Base-by-base conservation (phyloP, 2,797 vertebrate genomes). In the Sarcoramphus papa region DNA sequence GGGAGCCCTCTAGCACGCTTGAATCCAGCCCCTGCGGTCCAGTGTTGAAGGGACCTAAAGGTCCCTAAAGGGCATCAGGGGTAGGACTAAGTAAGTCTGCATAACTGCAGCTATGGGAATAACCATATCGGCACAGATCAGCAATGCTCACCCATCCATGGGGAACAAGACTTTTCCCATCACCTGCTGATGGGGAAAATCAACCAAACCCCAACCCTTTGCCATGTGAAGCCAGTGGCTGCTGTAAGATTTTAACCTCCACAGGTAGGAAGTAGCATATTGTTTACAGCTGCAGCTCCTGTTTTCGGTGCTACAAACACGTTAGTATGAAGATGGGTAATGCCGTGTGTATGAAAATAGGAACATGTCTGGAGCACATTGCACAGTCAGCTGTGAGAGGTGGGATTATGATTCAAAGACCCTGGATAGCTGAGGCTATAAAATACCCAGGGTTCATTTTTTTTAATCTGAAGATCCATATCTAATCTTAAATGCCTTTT, bases 291-390 rank as follows among this genome's bases (percentile, higher is more conserved):
- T 41, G 77, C 45, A 73, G n/a, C 60, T 47, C 25, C 64, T 54
- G 31, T 22, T 45, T 57, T 35, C 1, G 2, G 56, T 45, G 81
- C 30, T 50, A 37, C 18, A 35, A 53, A 56, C 25, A 24, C 2
- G 0, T 62, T 10, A 33, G 51, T 2, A 14, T 25, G 43, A 59
- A 37, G 51, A 47, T 21, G 48, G 65, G 17, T 37, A 51, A 64
- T 23, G n/a, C 28, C 1, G 0, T 3, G 7, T 24, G 31, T 40
- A 19, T 3, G 31, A 20, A 76, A 48, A 53, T 1, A 60, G 37
- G 37, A 48, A 47, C 8, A 2, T 2, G 13, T 8, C 67, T 59
- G 30, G 48, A 70, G 33, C 67, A 68, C 10, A 0, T 15, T 50
- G 65, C 37, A 28, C 12, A 56, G 37, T 67, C 85, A 60, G 24